phyloP scores from a whole-genome alignment of 2,113 vertebrate genomes.

The human (Homo sapiens) region DNA sequence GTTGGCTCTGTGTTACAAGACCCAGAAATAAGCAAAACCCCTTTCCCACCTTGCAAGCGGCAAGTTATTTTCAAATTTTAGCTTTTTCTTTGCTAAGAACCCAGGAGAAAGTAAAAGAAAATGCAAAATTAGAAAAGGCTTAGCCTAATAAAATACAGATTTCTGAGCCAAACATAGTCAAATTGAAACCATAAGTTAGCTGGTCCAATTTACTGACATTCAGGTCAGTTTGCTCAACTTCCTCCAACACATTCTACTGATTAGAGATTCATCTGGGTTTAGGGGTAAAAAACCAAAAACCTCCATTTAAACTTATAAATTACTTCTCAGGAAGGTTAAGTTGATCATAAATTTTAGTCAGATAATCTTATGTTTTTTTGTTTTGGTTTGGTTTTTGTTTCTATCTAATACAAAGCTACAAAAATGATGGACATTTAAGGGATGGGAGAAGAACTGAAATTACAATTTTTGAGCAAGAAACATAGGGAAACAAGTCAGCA shows the following conservation, averaged over 20 bases:
- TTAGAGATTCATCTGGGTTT: background rate
- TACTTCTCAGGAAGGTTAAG: constrained; percentile 9
- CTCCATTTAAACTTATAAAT: constrained; percentile 46
- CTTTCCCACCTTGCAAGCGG: background rate
- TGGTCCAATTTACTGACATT: constrained; percentile 14
- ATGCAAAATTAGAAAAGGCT: constrained; percentile 41
- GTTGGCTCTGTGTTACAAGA: background rate
- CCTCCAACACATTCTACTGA: constrained; percentile 43
- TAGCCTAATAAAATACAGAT: constrained; percentile 44
- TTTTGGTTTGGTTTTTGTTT: background rate
- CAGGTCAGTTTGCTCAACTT: background rate
- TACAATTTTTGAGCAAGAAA: background rate
- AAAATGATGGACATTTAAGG: background rate
- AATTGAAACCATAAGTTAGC: constrained; percentile 56
- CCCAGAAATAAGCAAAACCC: background rate
- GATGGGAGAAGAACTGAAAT: background rate
- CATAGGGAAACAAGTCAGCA: background rate
- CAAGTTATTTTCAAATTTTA: too few relatives aligned
- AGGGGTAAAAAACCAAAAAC: too few relatives aligned
- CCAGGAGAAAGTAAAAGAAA: constrained; percentile 51
- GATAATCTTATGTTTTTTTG: background rate
- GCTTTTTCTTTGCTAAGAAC: background rate
- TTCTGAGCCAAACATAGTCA: constrained; percentile 49
- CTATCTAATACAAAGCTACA: background rate
- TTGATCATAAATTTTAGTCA: constrained; percentile 31